Evolutionary conservation across 1,140 invertebrate species (phyloP), one percentile per base, ranked within the genome.

Genomic region (Eurytemora carolleeae): DNA sequence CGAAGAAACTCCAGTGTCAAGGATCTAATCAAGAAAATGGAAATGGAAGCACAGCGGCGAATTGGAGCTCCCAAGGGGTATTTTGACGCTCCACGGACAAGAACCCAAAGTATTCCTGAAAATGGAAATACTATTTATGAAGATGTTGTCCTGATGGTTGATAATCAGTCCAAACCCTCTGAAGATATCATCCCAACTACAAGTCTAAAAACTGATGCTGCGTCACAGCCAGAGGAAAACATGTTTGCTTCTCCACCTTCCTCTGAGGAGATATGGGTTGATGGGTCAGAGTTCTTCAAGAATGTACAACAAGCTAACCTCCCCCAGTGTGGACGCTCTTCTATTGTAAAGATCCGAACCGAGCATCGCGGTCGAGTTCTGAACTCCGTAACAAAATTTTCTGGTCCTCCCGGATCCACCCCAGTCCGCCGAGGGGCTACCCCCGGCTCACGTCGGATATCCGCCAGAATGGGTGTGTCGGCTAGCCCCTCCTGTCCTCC

Each of bases 211-310:
- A n/a, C n/a, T n/a, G n/a, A n/a, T n/a, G n/a, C n/a, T n/a, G n/a
- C n/a, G n/a, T n/a, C n/a, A n/a, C n/a, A n/a, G n/a, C n/a, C n/a
- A n/a, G n/a, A 44, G 7, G 31, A 44, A 44, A 44, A 44, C n/a
- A n/a, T 12, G n/a, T n/a, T n/a, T 44, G 31, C n/a, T 7, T 12
- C 31, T n/a, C 31, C 31, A 44, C 15, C 24, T 16, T 15, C 20
- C 7, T 2, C 3, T 15, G 25, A 59, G 22, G 19, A 59, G 2
- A 19, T 58, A 1, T 62, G 60, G 60, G 24, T 62, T 7, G 60
- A 62, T 57, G 60, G 52, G 2, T 25, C 44, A 16, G 60, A 62
- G 18, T 62, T 62, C 54, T 62, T 62, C 25, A 62, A 25, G 18
- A 61, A 24, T 21, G 20, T 24, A 19, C 3, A 19, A 17, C 31